Evolutionary conservation across 1,140 invertebrate genomes (phyloP).

Genomic region (Polypedilum vanderplanki): DNA sequence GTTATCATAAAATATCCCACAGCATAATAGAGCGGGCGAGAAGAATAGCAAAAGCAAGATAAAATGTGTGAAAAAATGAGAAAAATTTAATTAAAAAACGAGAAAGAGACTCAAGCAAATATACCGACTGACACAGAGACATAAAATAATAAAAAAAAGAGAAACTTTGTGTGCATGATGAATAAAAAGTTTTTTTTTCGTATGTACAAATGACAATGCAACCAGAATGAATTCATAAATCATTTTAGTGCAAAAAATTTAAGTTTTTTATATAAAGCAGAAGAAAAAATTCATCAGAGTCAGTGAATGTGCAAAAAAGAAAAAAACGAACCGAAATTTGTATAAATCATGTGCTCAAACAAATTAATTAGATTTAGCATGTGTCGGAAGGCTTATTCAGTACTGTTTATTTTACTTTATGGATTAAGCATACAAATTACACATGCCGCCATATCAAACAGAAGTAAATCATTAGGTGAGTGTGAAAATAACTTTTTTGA

Average conservation of each 20-base stretch:
- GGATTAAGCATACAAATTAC: background rate
- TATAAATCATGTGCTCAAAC: conserved; percentile 13
- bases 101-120: background rate
- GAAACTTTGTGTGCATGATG: background rate
- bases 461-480: conserved; percentile 27
- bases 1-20: conserved; percentile 1
- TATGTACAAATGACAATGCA: conserved; percentile 2
- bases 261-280: background rate
- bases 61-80: conserved; percentile 16
- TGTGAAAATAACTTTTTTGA: background rate
- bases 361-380: conserved; percentile 17
- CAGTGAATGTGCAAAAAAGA: background rate
- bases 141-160: background rate
- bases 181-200: background rate
- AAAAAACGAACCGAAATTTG: background rate
- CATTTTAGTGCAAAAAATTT: background rate
- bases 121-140: background rate
- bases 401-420: conserved; percentile 22
- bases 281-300: background rate
- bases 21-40: background rate
- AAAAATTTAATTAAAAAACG: conserved; percentile 7
- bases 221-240: conserved; percentile 13
- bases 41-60: background rate
- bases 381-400: conserved; percentile 5
- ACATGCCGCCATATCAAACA: conserved; percentile 26